phyloP scores from a whole-genome alignment of 2,797 vertebrate genomes.

The Argentina silus region DNA sequence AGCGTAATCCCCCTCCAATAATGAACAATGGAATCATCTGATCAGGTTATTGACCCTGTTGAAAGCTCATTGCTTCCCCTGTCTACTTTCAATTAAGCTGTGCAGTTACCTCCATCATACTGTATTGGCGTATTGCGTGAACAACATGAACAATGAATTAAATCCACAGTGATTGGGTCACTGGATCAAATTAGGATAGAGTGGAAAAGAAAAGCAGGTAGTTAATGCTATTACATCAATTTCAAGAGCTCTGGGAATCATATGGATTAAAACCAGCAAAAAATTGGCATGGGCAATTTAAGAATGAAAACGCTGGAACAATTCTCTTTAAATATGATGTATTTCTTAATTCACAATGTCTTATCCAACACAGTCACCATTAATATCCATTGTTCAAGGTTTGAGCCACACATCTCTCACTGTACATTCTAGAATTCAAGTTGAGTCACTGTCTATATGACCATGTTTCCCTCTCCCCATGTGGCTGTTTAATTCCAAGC shows the following conservation, averaged over 20 bases:
- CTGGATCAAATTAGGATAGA: slow-evolving; percentile 7
- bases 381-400: too few relatives aligned
- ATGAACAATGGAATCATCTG: slow-evolving; percentile 51
- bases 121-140: slow-evolving; percentile 16
- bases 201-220: slow-evolving; percentile 8
- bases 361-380: too few relatives aligned
- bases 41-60: slow-evolving; percentile 50
- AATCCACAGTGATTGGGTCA: slow-evolving; percentile 9
- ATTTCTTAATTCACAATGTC: too few relatives aligned
- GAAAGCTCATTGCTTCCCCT: slow-evolving; percentile 40
- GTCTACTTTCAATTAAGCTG: slow-evolving; percentile 8
- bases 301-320: too few relatives aligned
- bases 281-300: too few relatives aligned
- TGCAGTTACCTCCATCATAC: slow-evolving; percentile 17
- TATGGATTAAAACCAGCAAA: too few relatives aligned
- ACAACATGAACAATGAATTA: slow-evolving; percentile 16
- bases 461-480: too few relatives aligned
- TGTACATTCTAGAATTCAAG: too few relatives aligned
- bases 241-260: neutral
- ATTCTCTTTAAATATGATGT: too few relatives aligned
- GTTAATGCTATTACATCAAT: neutral
- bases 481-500: too few relatives aligned
- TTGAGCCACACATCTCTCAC: too few relatives aligned
- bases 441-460: too few relatives aligned
- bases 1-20: slow-evolving; percentile 40